Evolutionary conservation across 1,140 invertebrate species (phyloP).

Genomic region (Dendrolimus kikuchii): DNA sequence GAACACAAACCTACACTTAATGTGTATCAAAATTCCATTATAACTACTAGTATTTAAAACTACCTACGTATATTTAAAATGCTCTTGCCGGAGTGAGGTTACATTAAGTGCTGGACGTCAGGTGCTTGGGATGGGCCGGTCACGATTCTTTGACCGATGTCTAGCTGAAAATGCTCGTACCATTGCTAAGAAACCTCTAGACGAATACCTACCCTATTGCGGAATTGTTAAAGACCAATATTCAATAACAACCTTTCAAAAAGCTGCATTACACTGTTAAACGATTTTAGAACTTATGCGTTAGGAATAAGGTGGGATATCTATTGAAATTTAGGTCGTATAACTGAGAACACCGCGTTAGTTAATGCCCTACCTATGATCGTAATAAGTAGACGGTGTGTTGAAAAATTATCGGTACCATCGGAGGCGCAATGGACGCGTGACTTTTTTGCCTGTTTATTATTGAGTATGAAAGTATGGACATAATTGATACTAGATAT

Average conservation of each 20-base stretch:
- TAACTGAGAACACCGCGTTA: slow-evolving; percentile 45
- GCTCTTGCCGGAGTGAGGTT: slow-evolving; percentile 14
- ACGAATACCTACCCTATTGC: slow-evolving; percentile 25
- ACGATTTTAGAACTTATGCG: slow-evolving; percentile 15
- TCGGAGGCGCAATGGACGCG: slow-evolving; percentile 68
- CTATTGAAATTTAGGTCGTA: background rate
- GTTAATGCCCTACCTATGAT: slow-evolving; percentile 68
- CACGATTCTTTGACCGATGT: slow-evolving; percentile 68
- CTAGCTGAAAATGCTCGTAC: slow-evolving; percentile 45
- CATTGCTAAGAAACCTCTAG: slow-evolving; percentile 16
- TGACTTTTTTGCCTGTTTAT: slow-evolving; percentile 67
- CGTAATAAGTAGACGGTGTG: slow-evolving; percentile 71
- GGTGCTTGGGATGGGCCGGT: slow-evolving; percentile 58
- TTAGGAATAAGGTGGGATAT: slow-evolving; percentile 18
- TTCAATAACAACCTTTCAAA: slow-evolving; percentile 4
- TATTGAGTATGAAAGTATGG: slow-evolving; percentile 43
- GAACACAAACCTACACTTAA: too few relatives aligned
- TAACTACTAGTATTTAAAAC: slow-evolving; percentile 33
- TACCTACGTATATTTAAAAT: slow-evolving; percentile 27
- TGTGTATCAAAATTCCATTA: background rate
- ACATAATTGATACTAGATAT: slow-evolving; percentile 31
- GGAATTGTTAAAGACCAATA: slow-evolving; percentile 12
- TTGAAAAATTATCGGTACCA: slow-evolving; percentile 71
- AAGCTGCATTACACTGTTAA: slow-evolving; percentile 10
- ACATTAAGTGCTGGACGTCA: slow-evolving; percentile 59